Conservation (phyloP, 2,888 invertebrate species). For the Orthosia gracilis region DNA sequence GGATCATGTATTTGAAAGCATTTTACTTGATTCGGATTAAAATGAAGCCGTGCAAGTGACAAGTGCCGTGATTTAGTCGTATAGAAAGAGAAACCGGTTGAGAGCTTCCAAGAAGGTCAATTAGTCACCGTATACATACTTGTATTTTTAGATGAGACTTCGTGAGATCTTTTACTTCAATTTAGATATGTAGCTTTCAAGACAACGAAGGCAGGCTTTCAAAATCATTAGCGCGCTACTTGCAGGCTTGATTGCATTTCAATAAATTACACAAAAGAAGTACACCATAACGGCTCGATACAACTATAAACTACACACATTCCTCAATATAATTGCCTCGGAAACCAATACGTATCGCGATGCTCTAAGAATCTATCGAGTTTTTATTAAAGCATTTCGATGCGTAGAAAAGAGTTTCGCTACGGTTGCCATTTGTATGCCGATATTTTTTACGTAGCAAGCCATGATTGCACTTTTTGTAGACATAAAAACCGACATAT, state of each 20-base stretch:
- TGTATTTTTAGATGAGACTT: conserved; percentile 11
- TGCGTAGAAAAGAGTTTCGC: conserved; percentile 27
- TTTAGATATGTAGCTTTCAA: neutral
- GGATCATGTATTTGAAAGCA: conserved; percentile 24
- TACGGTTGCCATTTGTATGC: conserved; percentile 28
- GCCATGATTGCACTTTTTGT: conserved; percentile 46
- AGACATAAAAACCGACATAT: conserved; percentile 31
- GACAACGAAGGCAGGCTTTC: neutral
- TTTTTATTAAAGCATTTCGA: conserved; percentile 27
- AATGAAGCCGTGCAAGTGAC: conserved; percentile 16
- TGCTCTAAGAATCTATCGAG: conserved; percentile 21
- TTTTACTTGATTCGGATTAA: conserved; percentile 38
- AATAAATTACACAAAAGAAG: neutral
- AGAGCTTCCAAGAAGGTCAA: conserved; percentile 10
- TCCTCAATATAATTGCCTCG: conserved; percentile 11
- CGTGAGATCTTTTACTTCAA: neutral
- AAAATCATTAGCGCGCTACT: neutral
- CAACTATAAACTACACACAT: conserved; percentile 1
- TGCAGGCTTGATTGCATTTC: conserved; percentile 2
- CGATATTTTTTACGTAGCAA: conserved; percentile 40
- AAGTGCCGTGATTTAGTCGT: conserved; percentile 18
- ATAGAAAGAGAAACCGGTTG: conserved; percentile 21
- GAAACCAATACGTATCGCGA: conserved; percentile 16
- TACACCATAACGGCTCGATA: conserved; percentile 2
- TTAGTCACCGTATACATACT: conserved; percentile 8